Conservation (phyloP, 2,888 invertebrate species). For the Erebia ligea region DNA sequence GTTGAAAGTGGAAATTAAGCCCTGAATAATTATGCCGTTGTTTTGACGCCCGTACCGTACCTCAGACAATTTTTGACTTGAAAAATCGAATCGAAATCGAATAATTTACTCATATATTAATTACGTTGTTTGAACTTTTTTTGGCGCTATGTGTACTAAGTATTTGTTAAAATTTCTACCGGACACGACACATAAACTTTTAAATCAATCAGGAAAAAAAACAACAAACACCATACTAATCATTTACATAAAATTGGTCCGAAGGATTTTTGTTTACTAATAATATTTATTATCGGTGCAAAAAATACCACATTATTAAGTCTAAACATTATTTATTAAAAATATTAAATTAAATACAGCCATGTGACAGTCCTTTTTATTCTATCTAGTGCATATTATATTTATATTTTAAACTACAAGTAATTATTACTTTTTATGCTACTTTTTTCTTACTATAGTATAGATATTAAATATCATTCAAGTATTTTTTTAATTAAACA, state of each 20-base stretch:
- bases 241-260: slow-evolving; percentile 80
- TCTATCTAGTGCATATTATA: slow-evolving; percentile 9
- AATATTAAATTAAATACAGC: slow-evolving; percentile 27
- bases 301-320: slow-evolving; percentile 35
- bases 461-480: background rate
- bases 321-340: slow-evolving; percentile 22
- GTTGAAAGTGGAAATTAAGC: slow-evolving; percentile 1
- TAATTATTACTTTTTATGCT: background rate
- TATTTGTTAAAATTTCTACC: slow-evolving; percentile 21
- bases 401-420: background rate
- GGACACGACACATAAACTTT: slow-evolving; percentile 49
- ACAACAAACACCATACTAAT: slow-evolving; percentile 52
- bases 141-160: slow-evolving; percentile 1
- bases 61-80: too few species aligned
- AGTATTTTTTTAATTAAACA: slow-evolving; percentile 1
- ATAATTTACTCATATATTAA: background rate
- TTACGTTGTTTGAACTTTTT: background rate
- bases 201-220: slow-evolving; percentile 42
- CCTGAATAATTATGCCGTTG: background rate
- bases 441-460: background rate
- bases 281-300: slow-evolving; percentile 51
- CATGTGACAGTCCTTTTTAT: slow-evolving; percentile 26
- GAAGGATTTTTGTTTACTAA: slow-evolving; percentile 52
- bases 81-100: too few species aligned
- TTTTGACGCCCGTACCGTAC: background rate